Evolutionary conservation across 2,888 invertebrate genomes (phyloP).

Genomic region (Rapana venosa): DNA sequence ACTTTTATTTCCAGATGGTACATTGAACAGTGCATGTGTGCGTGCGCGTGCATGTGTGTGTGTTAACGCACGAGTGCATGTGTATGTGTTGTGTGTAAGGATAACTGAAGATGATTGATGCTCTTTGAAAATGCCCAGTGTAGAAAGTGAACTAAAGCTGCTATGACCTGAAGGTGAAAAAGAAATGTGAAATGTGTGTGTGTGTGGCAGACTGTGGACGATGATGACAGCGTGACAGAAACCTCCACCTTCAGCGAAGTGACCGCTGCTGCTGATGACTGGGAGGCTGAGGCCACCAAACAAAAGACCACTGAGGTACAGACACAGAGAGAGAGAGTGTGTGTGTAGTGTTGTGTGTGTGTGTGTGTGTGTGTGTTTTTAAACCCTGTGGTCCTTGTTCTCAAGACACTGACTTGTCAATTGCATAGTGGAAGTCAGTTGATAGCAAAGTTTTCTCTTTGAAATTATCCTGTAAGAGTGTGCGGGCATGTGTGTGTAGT

Average conservation of each 20-base stretch:
- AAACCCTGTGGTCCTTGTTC: too few relatives aligned
- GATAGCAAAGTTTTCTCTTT: too few relatives aligned
- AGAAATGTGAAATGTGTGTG: conserved; percentile 53
- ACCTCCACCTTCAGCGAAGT: conserved; percentile 72
- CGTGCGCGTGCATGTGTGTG: conserved; percentile 48
- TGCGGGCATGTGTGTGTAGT: background rate
- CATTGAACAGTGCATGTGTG: conserved; percentile 47
- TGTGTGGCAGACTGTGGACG: conserved; percentile 47
- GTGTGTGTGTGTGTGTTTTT: background rate
- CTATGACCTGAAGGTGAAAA: too few relatives aligned
- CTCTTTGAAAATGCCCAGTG: too few relatives aligned
- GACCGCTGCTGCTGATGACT: conserved; percentile 62
- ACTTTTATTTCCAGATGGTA: conserved; percentile 35
- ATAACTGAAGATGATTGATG: background rate
- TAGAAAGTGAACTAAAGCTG: too few relatives aligned
- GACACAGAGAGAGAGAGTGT: background rate
- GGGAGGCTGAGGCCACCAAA: conserved; percentile 17
- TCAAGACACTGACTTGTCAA: background rate
- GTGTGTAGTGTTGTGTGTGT: background rate
- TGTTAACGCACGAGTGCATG: background rate
- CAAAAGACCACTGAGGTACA: background rate
- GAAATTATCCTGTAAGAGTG: too few relatives aligned
- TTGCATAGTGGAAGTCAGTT: too few relatives aligned
- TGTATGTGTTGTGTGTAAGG: background rate
- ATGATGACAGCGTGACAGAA: conserved; percentile 64